Base-by-base conservation (phyloP, 37 sponge, comb jelly and placozoan genomes). In the Cladorhizidae sp. region DNA sequence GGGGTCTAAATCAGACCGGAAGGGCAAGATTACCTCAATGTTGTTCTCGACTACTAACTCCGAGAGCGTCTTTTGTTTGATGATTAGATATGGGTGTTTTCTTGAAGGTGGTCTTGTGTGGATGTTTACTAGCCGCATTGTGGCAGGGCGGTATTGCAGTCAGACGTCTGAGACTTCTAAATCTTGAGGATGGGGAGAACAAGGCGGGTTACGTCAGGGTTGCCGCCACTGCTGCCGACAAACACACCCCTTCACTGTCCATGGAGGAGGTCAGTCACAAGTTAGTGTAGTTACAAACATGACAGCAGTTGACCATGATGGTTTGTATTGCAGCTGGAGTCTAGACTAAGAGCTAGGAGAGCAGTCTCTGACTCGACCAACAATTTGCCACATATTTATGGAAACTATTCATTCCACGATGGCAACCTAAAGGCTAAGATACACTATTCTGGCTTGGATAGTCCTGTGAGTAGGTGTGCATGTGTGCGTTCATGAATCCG, bases 391-490 rank as follows among this genome's bases (percentile, higher is more conserved):
- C 26, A 26, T 61, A 6, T 61, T 26, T 28, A 61, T 61, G 62
- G 62, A 8, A 22, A 61, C 22, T 17, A 61, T 22, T 22, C 17
- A 6, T 61, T 61, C 22, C 17, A 61, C 7, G 62, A 61, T 17
- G 11, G 21, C 17, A 61, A 61, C 25, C 20, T 26, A 8, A 21
- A 22, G 11, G 62, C 62, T 17, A 6, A 8, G 5, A 17, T 61
- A 7, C 62, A 61, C 17, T 61, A 61, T 28, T 61, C 62, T 61
- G 62, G 62, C 11, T n/a, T 6, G 6, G 7, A 11, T 21, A 61
- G 62, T 61, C 5, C 62, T 61, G 62, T 61, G 25, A n/a, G 62
- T 61, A n/a, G n/a, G n/a, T n/a, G n/a, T n/a, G n/a, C n/a, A n/a
- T n/a, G n/a, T n/a, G n/a, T n/a, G n/a, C n/a, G n/a, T n/a, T n/a